A percentile compares a stretch with the other conserved stretches of the same genome.
Evolutionary conservation across 2,888 invertebrate genomes (phyloP).

Genomic region (Pharmacophagus antenor): DNA sequence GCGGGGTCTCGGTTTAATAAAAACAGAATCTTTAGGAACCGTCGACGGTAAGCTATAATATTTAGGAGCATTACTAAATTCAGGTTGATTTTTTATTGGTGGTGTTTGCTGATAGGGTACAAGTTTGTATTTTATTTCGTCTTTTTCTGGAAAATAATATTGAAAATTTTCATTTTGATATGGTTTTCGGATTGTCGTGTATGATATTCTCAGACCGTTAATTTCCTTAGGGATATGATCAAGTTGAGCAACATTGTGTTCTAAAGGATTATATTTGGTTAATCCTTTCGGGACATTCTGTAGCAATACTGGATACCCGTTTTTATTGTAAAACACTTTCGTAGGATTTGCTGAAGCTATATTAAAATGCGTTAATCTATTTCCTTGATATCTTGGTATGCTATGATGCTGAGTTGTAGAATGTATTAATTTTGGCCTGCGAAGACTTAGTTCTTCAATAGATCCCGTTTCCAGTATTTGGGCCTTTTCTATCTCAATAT

Average conservation of each 20-base stretch:
- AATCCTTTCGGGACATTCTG: constrained; percentile 49
- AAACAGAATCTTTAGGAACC: constrained; percentile 55
- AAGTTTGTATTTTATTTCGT: constrained; percentile 63
- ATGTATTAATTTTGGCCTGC: constrained; percentile 62
- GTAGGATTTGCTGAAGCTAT: constrained; percentile 72
- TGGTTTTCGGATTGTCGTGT: constrained; percentile 54
- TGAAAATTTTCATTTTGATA: constrained; percentile 54
- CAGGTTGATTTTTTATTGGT: constrained; percentile 51
- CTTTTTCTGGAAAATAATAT: constrained; percentile 66
- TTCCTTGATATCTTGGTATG: constrained; percentile 73
- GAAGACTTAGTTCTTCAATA: constrained; percentile 42
- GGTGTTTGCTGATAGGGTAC: constrained; percentile 77
- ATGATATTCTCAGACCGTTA: constrained; percentile 48
- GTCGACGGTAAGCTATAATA: constrained; percentile 46
- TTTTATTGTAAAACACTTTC: constrained; percentile 61
- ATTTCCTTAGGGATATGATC: constrained; percentile 50
- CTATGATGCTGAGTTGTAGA: constrained; percentile 51
- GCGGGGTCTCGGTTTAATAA: constrained; percentile 59
- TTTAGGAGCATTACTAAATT: constrained; percentile 44
- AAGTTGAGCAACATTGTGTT: constrained; percentile 42
- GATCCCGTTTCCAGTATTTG: constrained; percentile 60
- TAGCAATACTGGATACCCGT: constrained; percentile 49
- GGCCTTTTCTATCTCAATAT: constrained; percentile 69
- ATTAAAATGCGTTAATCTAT: constrained; percentile 70
- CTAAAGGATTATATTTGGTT: constrained; percentile 53